These are phyloP conservation scores for Clarias fuscus DNA, from an alignment of 2,797 vertebrate genomes.

Conservation along the genomic window DNA sequence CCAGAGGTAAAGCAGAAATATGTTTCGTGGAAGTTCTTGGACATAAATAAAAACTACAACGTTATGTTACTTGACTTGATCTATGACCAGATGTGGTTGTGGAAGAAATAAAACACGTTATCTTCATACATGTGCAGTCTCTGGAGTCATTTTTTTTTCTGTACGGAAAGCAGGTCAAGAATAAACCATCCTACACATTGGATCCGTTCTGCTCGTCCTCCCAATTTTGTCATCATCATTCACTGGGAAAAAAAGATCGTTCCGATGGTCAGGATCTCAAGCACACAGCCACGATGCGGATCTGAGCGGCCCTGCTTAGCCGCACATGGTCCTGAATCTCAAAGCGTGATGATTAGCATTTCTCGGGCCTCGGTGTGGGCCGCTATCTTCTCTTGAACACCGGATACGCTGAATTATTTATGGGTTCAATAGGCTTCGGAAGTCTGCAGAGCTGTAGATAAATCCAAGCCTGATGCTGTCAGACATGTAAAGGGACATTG, in stretches of 20 bases:
- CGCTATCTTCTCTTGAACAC: constrained; percentile 62
- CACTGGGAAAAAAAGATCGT: constrained; percentile 1
- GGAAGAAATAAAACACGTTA: background rate
- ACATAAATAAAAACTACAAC: background rate
- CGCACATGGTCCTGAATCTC: constrained; percentile 43
- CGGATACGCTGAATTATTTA: constrained; percentile 70
- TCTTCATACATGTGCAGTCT: no score
- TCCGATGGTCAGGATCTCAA: constrained; percentile 12
- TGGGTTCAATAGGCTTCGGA: constrained; percentile 66
- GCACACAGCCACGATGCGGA: constrained; percentile 32
- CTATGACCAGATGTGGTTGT: background rate
- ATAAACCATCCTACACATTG: background rate
- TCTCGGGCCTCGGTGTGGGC: constrained; percentile 54
- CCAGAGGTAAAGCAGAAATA: background rate
- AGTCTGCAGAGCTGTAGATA: constrained; percentile 66
- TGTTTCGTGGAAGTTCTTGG: background rate
- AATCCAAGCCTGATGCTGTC: constrained; percentile 65
- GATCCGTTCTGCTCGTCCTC: background rate
- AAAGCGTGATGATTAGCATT: constrained; percentile 59
- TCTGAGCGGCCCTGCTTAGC: constrained; percentile 44
- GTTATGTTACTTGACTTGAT: background rate
- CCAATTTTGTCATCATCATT: constrained; percentile 6
- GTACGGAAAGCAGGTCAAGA: background rate
- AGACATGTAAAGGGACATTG: constrained; percentile 57
- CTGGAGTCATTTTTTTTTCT: background rate